A percentile compares a stretch with the other conserved stretches of the same genome.
Conservation (phyloP, 2,888 invertebrate species). For the Scelioninae gen. 2 region DNA sequence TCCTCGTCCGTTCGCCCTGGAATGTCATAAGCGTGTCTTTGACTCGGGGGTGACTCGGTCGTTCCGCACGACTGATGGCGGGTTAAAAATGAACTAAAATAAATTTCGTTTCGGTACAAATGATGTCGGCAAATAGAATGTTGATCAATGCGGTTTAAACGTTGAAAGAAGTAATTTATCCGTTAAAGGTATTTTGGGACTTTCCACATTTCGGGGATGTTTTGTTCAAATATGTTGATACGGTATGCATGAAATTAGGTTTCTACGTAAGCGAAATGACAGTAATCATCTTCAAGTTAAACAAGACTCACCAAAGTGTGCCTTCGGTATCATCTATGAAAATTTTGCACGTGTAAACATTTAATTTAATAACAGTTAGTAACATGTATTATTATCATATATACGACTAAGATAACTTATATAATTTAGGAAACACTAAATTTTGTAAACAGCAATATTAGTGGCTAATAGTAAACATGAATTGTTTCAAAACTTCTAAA, state of each 20-base stretch:
- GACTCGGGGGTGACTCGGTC: too few species aligned
- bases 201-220: not conserved
- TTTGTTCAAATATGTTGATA: not conserved
- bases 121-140: too few species aligned
- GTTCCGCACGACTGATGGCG: too few species aligned
- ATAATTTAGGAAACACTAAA: not conserved
- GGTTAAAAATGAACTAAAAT: too few species aligned
- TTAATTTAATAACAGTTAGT: constrained; percentile 5
- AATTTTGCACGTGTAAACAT: constrained; percentile 4
- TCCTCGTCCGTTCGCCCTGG: too few species aligned
- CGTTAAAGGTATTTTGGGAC: not conserved
- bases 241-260: constrained; percentile 29
- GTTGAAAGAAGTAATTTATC: not conserved
- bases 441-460: not conserved
- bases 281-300: constrained; percentile 53
- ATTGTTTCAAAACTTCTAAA: not conserved
- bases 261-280: constrained; percentile 61
- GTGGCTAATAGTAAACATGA: not conserved
- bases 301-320: constrained; percentile 25
- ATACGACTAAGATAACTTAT: not conserved
- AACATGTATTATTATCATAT: not conserved
- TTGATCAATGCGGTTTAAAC: too few species aligned
- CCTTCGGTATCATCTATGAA: constrained; percentile 57
- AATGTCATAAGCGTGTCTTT: too few species aligned
- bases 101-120: too few species aligned